These are phyloP conservation scores for Belonocnema kinseyi DNA, from an alignment of 1,140 invertebrate species.

Conservation along the genomic window DNA sequence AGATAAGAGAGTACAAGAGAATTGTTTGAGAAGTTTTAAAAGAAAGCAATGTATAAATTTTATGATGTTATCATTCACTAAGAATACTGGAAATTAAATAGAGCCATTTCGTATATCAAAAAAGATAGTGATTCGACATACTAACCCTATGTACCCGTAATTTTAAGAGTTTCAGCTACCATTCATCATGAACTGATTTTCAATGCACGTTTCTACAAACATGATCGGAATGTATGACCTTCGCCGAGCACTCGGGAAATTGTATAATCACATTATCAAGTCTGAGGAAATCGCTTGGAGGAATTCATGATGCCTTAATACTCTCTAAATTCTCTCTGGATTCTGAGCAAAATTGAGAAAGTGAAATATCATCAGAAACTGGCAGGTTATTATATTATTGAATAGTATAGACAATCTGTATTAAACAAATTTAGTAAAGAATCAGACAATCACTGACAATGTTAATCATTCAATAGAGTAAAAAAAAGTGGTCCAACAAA, in stretches of 20 bases:
- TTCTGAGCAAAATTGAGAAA: too few relatives aligned
- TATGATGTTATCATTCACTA: neutral
- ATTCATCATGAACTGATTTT: constrained; percentile 9
- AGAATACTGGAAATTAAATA: neutral
- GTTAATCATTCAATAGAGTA: too few relatives aligned
- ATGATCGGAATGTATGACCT: constrained; percentile 18
- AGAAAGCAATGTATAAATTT: neutral
- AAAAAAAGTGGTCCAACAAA: too few relatives aligned
- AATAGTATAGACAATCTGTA: too few relatives aligned
- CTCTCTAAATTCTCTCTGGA: too few relatives aligned
- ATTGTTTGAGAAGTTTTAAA: neutral
- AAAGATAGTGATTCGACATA: constrained; percentile 17
- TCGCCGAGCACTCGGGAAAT: constrained; percentile 15
- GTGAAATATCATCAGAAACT: too few relatives aligned
- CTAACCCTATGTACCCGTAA: neutral
- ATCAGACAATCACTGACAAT: too few relatives aligned
- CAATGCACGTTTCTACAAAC: constrained; percentile 20
- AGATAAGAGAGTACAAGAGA: too few relatives aligned
- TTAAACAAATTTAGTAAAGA: too few relatives aligned
- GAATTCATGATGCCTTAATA: neutral
- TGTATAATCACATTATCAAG: constrained; percentile 23
- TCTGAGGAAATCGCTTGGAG: constrained; percentile 9
- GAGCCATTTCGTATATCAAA: neutral
- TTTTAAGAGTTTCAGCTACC: neutral
- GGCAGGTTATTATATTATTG: too few relatives aligned